Base-by-base conservation (phyloP, 1,140 invertebrate species). In the Aplysia californica region DNA sequence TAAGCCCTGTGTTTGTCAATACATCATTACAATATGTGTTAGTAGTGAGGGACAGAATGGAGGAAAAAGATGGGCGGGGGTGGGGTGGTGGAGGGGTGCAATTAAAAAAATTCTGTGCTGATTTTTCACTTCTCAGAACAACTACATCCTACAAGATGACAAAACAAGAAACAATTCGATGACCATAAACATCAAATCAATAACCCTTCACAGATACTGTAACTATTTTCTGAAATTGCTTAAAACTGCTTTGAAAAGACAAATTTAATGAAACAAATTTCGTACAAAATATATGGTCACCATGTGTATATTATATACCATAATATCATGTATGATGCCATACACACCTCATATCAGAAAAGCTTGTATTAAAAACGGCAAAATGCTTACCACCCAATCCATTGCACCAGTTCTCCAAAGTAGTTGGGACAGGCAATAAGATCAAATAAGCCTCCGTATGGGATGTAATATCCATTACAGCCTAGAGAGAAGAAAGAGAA, bases 361-460 rank as follows among this genome's bases (percentile, higher is more conserved):
- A n/a, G n/a, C n/a, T 67, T 6, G 18, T 18, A 39, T 29, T 5
- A 38, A 68, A 68, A 38, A 39, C 33, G 23, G n/a, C 55, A 20
- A 39, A 66, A 36, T n/a, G 59, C 74, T 76, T 74, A 80, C 83
- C 83, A 84, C 72, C 84, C 84, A 20, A 78, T 76, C 84, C 84
- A 84, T 55, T 85, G 73, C 23, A 85, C 70, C 0, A 84, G 70
- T 64, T 86, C 84, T 10, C 84, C 84, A 73, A 86, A 84, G 70
- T 86, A 86, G 70, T 86, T 86, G 31, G 83, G 84, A 77, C 83
- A 84, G 26, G 77, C 44, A 10, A 84, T 66, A 21, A 84, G 35
- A 55, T 86, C 83, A 83, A 82, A 86, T 44, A 86, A 36, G 0
- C 83, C 83, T 33, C 84, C 84, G 68, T 80, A 82, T 15, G 83